Evolutionary conservation across 2,888 invertebrate species (phyloP).

Genomic region (Malacosoma neustria): DNA sequence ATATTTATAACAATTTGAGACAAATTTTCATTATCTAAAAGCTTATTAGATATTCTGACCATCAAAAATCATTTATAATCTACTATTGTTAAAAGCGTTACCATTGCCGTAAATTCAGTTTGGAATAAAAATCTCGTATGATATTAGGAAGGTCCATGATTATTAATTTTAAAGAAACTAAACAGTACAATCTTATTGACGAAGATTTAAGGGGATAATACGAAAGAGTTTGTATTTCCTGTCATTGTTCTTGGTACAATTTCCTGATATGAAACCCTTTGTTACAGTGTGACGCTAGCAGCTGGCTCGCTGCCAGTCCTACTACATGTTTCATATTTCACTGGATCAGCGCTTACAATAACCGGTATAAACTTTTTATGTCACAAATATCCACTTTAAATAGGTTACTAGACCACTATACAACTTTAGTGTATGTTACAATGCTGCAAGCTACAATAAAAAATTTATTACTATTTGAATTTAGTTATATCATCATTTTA

Average conservation of each 20-base stretch:
- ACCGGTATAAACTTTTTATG: conserved; percentile 28
- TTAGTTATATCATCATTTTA: too few relatives aligned
- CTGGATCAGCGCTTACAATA: conserved; percentile 57
- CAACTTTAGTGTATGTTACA: neutral
- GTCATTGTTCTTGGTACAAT: conserved; percentile 60
- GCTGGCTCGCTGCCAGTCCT: conserved; percentile 55
- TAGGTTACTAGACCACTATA: conserved; percentile 12
- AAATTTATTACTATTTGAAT: neutral
- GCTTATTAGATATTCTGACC: too few relatives aligned
- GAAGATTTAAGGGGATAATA: conserved; percentile 26
- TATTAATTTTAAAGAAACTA: too few relatives aligned
- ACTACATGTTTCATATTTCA: conserved; percentile 66
- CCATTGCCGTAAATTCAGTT: too few relatives aligned
- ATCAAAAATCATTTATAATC: too few relatives aligned
- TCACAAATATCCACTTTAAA: conserved; percentile 13
- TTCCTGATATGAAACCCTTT: conserved; percentile 64
- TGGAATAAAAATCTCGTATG: too few relatives aligned
- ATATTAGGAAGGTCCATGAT: too few relatives aligned
- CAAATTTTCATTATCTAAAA: too few relatives aligned
- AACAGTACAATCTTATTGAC: conserved; percentile 21
- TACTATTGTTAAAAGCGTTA: too few relatives aligned
- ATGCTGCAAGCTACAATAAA: neutral
- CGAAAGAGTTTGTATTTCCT: conserved; percentile 45
- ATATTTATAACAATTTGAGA: too few relatives aligned
- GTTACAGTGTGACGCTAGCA: conserved; percentile 60